Evolutionary conservation across 2,113 vertebrate genomes (phyloP).

Genomic region (Cromileptes altivelis): DNA sequence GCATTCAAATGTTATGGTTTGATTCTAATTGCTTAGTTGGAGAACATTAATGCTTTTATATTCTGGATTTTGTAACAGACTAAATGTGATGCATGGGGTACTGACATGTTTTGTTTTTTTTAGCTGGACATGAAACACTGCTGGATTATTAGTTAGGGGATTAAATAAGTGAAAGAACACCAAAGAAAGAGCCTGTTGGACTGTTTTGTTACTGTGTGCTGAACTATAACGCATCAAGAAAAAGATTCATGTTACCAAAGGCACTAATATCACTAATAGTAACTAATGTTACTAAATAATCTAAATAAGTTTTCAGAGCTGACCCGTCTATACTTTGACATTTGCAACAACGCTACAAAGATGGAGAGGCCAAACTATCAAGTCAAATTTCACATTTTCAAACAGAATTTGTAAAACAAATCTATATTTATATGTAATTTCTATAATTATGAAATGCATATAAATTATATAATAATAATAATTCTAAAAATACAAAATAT

Average conservation of each 20-base stretch:
- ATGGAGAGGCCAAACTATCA: too few relatives aligned
- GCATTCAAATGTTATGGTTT: constrained; percentile 85
- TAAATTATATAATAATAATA: too few relatives aligned
- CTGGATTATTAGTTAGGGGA: constrained; percentile 81
- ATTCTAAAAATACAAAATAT: too few relatives aligned
- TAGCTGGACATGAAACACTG: constrained; percentile 84
- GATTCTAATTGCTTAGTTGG: constrained; percentile 87
- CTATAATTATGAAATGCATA: too few relatives aligned
- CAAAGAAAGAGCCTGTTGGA: constrained; percentile 29
- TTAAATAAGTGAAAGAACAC: constrained; percentile 75
- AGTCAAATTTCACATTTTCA: too few relatives aligned
- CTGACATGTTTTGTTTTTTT: constrained; percentile 83
- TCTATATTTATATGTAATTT: too few relatives aligned
- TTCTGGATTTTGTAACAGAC: constrained; percentile 86
- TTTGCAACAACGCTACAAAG: too few relatives aligned
- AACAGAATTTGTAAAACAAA: too few relatives aligned
- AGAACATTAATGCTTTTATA: constrained; percentile 84
- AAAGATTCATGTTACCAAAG: background rate
- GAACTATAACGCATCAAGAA: background rate
- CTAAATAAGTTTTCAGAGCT: too few relatives aligned
- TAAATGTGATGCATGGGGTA: constrained; percentile 88
- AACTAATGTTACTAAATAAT: too few relatives aligned
- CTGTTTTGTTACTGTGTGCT: constrained; percentile 26
- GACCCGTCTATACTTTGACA: too few relatives aligned
- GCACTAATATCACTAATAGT: too few relatives aligned